These are phyloP conservation scores for Apaloderma vittatum DNA, from an alignment of 2,113 vertebrate species.

Conservation along the genomic window DNA sequence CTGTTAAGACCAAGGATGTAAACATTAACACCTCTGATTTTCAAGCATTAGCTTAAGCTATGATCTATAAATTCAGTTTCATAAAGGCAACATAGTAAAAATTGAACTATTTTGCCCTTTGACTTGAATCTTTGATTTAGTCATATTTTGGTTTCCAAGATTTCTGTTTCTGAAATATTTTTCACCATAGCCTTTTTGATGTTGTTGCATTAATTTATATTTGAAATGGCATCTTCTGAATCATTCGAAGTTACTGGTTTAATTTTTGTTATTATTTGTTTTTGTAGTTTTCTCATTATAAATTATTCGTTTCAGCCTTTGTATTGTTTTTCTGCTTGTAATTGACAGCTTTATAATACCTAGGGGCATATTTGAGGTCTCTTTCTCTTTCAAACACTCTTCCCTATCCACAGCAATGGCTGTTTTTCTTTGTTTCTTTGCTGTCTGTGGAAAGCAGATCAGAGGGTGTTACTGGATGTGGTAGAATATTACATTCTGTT, in stretches of 20 bases:
- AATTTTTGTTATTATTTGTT: slow-evolving; percentile 54
- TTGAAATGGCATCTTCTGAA: background rate
- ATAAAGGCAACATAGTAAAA: slow-evolving; percentile 56
- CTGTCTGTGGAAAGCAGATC: slow-evolving; percentile 83
- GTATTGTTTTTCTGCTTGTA: slow-evolving; percentile 76
- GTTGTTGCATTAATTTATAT: background rate
- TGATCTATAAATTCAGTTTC: slow-evolving; percentile 68
- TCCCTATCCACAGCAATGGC: slow-evolving; percentile 72
- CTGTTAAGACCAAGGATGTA: slow-evolving; percentile 80
- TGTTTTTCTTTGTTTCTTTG: slow-evolving; percentile 84
- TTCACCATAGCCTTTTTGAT: background rate
- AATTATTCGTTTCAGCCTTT: slow-evolving; percentile 75
- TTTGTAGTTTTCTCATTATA: slow-evolving; percentile 52
- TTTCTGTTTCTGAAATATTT: slow-evolving; percentile 9
- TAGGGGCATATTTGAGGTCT: slow-evolving; percentile 79
- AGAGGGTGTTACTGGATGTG: slow-evolving; percentile 74
- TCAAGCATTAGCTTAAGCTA: slow-evolving; percentile 71
- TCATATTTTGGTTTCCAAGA: slow-evolving; percentile 54
- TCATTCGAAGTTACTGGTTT: background rate
- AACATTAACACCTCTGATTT: slow-evolving; percentile 80
- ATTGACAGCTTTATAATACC: slow-evolving; percentile 83
- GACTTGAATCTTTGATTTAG: slow-evolving; percentile 52
- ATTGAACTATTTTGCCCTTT: slow-evolving; percentile 46
- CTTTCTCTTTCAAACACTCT: slow-evolving; percentile 81
- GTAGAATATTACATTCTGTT: slow-evolving; percentile 77